A percentile compares a stretch with the other conserved stretches of the same genome.
Conservation (phyloP, 1,140 invertebrate genomes). For the Cephus cinctus region DNA sequence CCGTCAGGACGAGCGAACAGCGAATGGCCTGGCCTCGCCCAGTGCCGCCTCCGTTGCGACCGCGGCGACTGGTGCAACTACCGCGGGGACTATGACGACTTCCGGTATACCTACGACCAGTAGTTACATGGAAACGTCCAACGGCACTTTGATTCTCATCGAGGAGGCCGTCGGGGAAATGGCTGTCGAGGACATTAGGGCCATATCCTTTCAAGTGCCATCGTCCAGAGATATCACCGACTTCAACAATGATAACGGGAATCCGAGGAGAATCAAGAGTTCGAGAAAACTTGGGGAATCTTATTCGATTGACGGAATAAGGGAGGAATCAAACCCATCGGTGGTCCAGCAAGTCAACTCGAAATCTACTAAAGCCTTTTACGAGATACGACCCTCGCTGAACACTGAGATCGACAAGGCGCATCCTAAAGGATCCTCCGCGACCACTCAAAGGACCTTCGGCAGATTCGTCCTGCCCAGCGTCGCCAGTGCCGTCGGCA, state of each 20-base stretch:
- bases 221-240: not conserved
- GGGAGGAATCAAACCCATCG: constrained; percentile 26
- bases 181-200: not conserved
- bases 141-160: not conserved
- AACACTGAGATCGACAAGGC: constrained; percentile 30
- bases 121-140: not conserved
- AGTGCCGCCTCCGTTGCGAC: not conserved
- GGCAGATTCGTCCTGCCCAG: constrained; percentile 41
- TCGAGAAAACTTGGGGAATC: not conserved
- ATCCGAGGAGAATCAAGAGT: constrained; percentile 6
- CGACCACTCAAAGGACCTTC: constrained; percentile 9
- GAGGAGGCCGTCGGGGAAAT: not conserved
- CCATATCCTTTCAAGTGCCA: constrained; percentile 2
- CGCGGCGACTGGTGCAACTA: constrained; percentile 1
- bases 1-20: not conserved
- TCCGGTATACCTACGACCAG: not conserved
- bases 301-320: constrained; percentile 8
- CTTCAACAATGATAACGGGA: not conserved
- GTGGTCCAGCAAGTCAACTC: constrained; percentile 25
- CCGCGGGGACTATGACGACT: not conserved
- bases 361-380: constrained; percentile 36
- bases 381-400: constrained; percentile 41
- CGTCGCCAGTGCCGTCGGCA: constrained; percentile 47
- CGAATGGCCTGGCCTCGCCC: not conserved
- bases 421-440: constrained; percentile 1